Conservation (phyloP, 53 echinoderm and acorn worm species). For the Patiria pectinifera region DNA sequence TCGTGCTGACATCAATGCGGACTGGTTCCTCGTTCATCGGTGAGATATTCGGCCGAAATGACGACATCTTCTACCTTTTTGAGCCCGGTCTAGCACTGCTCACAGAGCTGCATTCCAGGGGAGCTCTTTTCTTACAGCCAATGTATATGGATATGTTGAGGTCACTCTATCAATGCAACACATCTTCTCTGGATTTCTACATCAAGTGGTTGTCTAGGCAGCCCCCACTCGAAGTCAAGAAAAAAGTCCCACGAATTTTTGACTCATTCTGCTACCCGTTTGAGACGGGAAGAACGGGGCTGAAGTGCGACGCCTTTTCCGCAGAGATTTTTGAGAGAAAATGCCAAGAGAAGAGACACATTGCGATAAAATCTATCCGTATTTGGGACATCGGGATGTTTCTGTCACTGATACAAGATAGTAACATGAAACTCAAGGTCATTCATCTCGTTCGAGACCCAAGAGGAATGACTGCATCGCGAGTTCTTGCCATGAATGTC, state of each 20-base stretch:
- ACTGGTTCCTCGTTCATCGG: slow-evolving; percentile 94
- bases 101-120: neutral
- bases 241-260: slow-evolving; percentile 13
- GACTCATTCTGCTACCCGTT: neutral
- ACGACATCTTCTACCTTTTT: slow-evolving; percentile 92
- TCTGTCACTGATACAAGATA: slow-evolving; percentile 64
- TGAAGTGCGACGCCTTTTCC: neutral
- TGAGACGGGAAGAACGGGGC: neutral
- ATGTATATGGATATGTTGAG: slow-evolving; percentile 71
- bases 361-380: slow-evolving; percentile 81
- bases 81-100: slow-evolving; percentile 80
- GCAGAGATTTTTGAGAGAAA: slow-evolving; percentile 21
- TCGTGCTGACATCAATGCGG: slow-evolving; percentile 88
- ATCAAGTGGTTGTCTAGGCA: slow-evolving; percentile 26
- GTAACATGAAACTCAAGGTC: slow-evolving; percentile 74
- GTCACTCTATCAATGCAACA: slow-evolving; percentile 72
- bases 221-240: neutral
- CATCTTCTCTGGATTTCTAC: slow-evolving; percentile 69
- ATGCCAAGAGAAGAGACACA: slow-evolving; percentile 62
- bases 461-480: slow-evolving; percentile 83
- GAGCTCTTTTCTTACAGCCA: slow-evolving; percentile 42
- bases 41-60: slow-evolving; percentile 77
- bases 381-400: slow-evolving; percentile 78
- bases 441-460: slow-evolving; percentile 93
- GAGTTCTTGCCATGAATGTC: slow-evolving; percentile 60